These are phyloP conservation scores for Elephas maximus DNA, from an alignment of 2,113 vertebrate species.

Conservation along the genomic window DNA sequence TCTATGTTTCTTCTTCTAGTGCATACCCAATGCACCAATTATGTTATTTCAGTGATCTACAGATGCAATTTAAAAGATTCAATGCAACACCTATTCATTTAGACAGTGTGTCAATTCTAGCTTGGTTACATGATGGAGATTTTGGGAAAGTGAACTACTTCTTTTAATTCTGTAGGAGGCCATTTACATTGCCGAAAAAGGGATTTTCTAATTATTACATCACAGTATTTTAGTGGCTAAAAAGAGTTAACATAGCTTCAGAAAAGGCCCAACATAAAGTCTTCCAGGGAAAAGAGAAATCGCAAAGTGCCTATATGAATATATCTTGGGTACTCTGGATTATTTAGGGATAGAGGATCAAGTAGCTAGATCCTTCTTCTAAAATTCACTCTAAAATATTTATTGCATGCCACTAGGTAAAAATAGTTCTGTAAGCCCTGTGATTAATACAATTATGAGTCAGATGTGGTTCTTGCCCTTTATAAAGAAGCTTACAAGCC, in stretches of 20 bases:
- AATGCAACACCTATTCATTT: neutral
- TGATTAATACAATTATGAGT: neutral
- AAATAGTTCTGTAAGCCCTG: neutral
- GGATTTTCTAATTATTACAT: neutral
- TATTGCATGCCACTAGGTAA: neutral
- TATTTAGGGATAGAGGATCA: neutral
- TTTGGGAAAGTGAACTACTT: neutral
- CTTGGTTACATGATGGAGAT: neutral
- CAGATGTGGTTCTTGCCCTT: neutral
- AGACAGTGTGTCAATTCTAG: neutral
- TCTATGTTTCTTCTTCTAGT: neutral
- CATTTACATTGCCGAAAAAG: neutral
- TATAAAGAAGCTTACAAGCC: slow-evolving; percentile 9
- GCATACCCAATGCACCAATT: neutral
- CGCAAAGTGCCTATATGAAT: neutral
- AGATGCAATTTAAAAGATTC: neutral
- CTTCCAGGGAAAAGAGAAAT: neutral
- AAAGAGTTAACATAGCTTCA: neutral
- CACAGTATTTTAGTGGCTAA: neutral
- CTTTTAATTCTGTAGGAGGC: neutral
- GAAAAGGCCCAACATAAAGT: neutral
- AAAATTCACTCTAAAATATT: neutral
- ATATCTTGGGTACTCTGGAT: neutral
- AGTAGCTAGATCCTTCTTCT: neutral
- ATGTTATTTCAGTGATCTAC: neutral